Evolutionary conservation across 2,113 vertebrate species (phyloP).

Genomic region (Hepsetus odoe): DNA sequence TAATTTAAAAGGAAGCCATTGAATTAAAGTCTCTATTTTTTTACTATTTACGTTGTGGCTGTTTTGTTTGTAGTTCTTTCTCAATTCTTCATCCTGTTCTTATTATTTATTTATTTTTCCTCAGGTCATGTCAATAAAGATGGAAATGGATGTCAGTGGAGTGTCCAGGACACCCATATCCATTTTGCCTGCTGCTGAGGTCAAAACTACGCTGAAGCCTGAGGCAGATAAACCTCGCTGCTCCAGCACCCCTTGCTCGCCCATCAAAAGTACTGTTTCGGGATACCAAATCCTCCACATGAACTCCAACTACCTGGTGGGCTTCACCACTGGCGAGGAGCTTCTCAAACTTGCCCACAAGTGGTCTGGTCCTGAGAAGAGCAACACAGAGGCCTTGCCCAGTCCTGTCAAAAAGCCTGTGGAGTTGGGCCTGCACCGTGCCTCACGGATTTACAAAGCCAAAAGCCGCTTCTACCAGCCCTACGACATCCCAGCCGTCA

Average conservation of each 20-base stretch:
- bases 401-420: slow-evolving; percentile 77
- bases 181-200: slow-evolving; percentile 83
- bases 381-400: slow-evolving; percentile 68
- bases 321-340: slow-evolving; percentile 94
- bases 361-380: slow-evolving; percentile 80
- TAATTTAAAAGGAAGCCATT: background rate
- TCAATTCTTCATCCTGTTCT: background rate
- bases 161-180: slow-evolving; percentile 80
- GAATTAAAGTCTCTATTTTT: background rate
- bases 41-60: background rate
- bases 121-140: slow-evolving; percentile 77
- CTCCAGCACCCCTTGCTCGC: slow-evolving; percentile 93
- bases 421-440: slow-evolving; percentile 81
- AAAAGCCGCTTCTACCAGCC: slow-evolving; percentile 92
- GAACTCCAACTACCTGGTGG: slow-evolving; percentile 95
- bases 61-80: background rate
- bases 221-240: slow-evolving; percentile 90
- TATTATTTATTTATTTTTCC: slow-evolving; percentile 24
- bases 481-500: slow-evolving; percentile 89
- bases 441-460: slow-evolving; percentile 85
- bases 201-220: slow-evolving; percentile 74
- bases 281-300: slow-evolving; percentile 97
- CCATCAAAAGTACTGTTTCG: slow-evolving; percentile 84
- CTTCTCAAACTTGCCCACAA: slow-evolving; percentile 90
- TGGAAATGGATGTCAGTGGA: slow-evolving; percentile 91